phyloP scores from a whole-genome alignment of 2,888 invertebrate genomes.

The Linyphia triangularis region DNA sequence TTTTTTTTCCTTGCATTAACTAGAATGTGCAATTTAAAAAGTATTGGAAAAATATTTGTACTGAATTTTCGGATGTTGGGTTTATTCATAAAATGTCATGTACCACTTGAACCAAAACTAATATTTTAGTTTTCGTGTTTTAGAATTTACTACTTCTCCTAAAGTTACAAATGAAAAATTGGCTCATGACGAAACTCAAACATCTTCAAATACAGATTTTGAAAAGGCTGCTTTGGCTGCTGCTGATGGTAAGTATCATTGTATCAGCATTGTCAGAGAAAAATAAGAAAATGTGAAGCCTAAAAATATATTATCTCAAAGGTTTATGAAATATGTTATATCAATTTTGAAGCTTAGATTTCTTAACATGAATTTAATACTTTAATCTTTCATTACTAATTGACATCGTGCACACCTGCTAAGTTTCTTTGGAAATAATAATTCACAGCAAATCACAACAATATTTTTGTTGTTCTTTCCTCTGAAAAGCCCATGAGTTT shows the following conservation, averaged over 20 bases:
- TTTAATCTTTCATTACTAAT: too few species aligned
- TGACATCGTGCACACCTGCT: too few species aligned
- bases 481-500: too few species aligned
- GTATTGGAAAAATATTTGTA: not conserved
- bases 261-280: too few species aligned
- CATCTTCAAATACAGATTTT: constrained; percentile 38
- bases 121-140: not conserved
- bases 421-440: too few species aligned
- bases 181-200: constrained; percentile 32
- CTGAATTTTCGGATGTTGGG: not conserved
- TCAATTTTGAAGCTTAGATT: too few species aligned
- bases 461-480: too few species aligned
- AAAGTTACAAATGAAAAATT: not conserved
- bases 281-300: too few species aligned
- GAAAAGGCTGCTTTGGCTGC: constrained; percentile 66
- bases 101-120: not conserved
- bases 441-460: too few species aligned
- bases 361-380: too few species aligned
- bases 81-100: not conserved
- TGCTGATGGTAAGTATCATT: constrained; percentile 33
- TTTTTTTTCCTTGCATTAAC: not conserved
- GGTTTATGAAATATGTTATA: too few species aligned
- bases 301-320: too few species aligned
- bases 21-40: not conserved
- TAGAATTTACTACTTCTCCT: not conserved